A percentile compares a stretch with the other conserved stretches of the same genome.
Evolutionary conservation across 2,113 vertebrate species (phyloP).

Genomic region (Nerophis ophidion): DNA sequence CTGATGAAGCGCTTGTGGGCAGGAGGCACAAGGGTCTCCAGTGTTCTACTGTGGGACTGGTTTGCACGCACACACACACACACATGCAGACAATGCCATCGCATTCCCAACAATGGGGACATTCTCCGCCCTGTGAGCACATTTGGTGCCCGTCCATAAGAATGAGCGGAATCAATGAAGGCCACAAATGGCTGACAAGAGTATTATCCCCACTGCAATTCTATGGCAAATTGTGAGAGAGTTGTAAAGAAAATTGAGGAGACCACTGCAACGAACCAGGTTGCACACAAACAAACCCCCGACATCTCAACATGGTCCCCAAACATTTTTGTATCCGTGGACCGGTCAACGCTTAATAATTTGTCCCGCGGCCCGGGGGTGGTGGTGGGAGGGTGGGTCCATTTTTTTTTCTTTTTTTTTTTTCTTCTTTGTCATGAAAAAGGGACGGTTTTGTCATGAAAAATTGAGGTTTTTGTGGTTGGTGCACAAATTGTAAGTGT

Average conservation of each 20-base stretch:
- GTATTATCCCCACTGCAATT: constrained; percentile 8
- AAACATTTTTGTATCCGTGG: too few species aligned
- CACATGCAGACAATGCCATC: constrained; percentile 19
- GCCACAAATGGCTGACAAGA: constrained; percentile 1
- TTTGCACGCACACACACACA: not conserved
- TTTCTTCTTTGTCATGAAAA: too few species aligned
- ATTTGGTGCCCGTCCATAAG: constrained; percentile 20
- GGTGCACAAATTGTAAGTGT: too few species aligned
- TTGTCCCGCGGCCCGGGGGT: too few species aligned
- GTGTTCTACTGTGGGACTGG: constrained; percentile 39
- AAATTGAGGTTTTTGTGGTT: too few species aligned
- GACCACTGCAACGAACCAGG: too few species aligned
- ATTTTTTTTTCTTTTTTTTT: too few species aligned
- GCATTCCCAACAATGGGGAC: constrained; percentile 45
- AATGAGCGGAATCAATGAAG: constrained; percentile 15
- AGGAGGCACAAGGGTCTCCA: constrained; percentile 40
- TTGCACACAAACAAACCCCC: too few species aligned
- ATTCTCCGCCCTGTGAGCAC: constrained; percentile 38
- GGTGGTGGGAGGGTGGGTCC: too few species aligned
- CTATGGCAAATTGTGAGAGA: constrained; percentile 29
- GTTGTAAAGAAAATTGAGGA: constrained; percentile 36
- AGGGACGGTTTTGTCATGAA: too few species aligned
- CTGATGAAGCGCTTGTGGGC: constrained; percentile 27
- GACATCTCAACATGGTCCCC: too few species aligned
- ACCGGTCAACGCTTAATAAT: too few species aligned